These are phyloP conservation scores for Mastomys coucha DNA, from an alignment of 2,113 vertebrate genomes.

Conservation along the genomic window DNA sequence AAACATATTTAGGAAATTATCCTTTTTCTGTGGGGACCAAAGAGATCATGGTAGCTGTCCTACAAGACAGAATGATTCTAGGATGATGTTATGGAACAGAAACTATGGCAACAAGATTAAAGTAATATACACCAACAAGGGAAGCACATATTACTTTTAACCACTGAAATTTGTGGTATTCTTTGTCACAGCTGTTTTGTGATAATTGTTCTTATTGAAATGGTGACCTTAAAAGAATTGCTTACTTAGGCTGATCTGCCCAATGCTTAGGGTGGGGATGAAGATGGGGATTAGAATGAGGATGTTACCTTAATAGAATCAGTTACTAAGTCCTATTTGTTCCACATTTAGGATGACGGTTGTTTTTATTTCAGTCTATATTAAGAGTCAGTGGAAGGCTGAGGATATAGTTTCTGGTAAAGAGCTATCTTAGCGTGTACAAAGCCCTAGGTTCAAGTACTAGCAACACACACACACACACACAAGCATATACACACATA, in stretches of 20 bases:
- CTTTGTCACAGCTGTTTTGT: background rate
- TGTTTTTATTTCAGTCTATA: background rate
- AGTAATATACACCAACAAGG: background rate
- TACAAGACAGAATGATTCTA: background rate
- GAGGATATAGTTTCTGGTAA: background rate
- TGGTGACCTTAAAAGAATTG: background rate
- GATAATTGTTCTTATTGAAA: background rate
- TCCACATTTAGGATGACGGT: background rate
- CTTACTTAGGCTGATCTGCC: background rate
- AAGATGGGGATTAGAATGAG: background rate
- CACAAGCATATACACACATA: background rate
- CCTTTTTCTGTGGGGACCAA: background rate
- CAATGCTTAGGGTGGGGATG: background rate
- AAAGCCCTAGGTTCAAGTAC: background rate
- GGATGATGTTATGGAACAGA: background rate
- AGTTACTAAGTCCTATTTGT: background rate
- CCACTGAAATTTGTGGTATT: background rate
- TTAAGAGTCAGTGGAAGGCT: background rate
- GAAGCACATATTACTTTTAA: constrained; percentile 21
- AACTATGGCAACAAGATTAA: background rate
- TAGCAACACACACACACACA: background rate
- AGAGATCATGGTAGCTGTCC: background rate
- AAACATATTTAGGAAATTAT: background rate
- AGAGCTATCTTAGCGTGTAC: background rate
- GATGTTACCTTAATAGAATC: background rate